These are phyloP conservation scores for Paralinhomoeus sp. DNA, from an alignment of 2,888 invertebrate species.

Conservation along the genomic window DNA sequence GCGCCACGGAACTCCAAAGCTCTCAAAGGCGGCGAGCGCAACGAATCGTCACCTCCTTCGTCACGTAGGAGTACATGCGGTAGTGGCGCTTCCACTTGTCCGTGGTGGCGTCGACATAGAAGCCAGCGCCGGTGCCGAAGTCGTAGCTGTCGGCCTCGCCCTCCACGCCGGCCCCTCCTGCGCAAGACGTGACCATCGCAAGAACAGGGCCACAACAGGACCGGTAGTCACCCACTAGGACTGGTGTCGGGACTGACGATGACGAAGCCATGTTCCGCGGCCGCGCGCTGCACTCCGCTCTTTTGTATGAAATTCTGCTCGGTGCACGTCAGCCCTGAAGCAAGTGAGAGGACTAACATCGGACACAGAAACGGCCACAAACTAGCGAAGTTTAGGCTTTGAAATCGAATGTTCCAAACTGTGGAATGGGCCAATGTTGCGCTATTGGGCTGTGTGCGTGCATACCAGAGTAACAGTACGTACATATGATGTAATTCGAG, in stretches of 20 bases:
- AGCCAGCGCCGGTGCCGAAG: slow-evolving; percentile 82
- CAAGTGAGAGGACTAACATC: background rate
- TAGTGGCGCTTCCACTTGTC: slow-evolving; percentile 82
- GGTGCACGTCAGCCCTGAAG: slow-evolving; percentile 51
- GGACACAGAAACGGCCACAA: too few species aligned
- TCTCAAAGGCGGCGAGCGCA: background rate
- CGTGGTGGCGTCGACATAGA: slow-evolving; percentile 71
- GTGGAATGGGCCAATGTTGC: background rate
- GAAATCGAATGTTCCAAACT: background rate
- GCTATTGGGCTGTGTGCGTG: too few species aligned
- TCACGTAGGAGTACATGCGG: slow-evolving; percentile 82
- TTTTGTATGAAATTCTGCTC: slow-evolving; percentile 89
- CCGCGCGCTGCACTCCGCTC: slow-evolving; percentile 75
- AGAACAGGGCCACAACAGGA: background rate
- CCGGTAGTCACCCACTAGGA: slow-evolving; percentile 36
- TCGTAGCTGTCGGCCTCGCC: slow-evolving; percentile 80
- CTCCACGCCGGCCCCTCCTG: slow-evolving; percentile 48
- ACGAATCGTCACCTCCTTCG: slow-evolving; percentile 10
- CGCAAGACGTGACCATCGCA: background rate
- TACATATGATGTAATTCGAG: too few species aligned
- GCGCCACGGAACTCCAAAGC: background rate
- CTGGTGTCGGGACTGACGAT: slow-evolving; percentile 88
- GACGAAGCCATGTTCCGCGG: slow-evolving; percentile 57
- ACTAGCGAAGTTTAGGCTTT: background rate
- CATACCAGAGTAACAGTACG: too few species aligned